Evolutionary conservation across 2,113 vertebrate genomes (phyloP), one percentile per base, ranked within the genome.

Genomic region (Laticauda colubrina): DNA sequence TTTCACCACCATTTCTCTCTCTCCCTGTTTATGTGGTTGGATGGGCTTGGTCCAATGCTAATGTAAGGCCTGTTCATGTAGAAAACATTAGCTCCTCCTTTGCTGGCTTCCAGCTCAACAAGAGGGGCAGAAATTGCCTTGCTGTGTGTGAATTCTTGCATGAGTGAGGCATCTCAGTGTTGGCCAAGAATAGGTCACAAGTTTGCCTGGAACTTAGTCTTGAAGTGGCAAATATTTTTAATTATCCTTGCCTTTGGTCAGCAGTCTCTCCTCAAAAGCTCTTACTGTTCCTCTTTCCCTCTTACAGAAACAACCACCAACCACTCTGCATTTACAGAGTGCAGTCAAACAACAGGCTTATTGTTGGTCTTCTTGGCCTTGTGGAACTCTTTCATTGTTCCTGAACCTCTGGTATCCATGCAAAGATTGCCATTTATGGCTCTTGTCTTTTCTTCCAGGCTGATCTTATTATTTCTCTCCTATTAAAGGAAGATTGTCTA

Each of bases 201-300:
- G 91, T 21, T 24, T 29, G 91, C 45, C 87, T 93, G 10, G 29
- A 15, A 29, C 92, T 91, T 20, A n/a, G 56, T 91, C 88, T 51
- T 34, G 3, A 87, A 43, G 39, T 43, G 45, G 92, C 56, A 0
- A 0, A 0, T 0, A 0, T 2, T 18, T 85, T 57, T n/a, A 18
- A 57, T 90, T 93, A 2, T 0, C 23, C 6, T 91, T 56, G 15
- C 89, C 87, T n/a, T 75, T 75, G 59, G 43, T 88, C 48, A 55
- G 48, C 48, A 53, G n/a, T 81, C 11, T 15, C 23, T 45, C 86
- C 48, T 18, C 85, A 69, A 53, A 54, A n/a, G 54, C 53, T 90
- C 21, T 6, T 75, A 12, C 89, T 87, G 26, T 94, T 95, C 53
- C 21, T 92, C 53, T 90, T 94, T 91, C 4, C 48, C 1, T 69